Base-by-base conservation (phyloP, 2,113 vertebrate genomes). In the Leptodactylus fuscus region DNA sequence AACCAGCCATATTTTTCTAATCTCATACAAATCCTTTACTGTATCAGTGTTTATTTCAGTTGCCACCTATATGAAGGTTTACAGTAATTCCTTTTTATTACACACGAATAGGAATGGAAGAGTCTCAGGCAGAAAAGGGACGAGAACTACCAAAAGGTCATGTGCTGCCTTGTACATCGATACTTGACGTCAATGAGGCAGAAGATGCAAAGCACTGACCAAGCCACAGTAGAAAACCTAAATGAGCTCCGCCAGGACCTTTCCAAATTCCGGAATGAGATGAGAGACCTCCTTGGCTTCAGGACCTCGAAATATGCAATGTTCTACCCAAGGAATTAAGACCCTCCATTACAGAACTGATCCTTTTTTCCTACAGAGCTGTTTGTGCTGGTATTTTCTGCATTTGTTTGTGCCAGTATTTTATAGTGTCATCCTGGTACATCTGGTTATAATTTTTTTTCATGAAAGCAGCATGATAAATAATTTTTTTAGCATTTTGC, bases 271-370 rank as follows among this genome's bases (percentile, higher is more conserved):
- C 96, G 98, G 71, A 99, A 99, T 15, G 98, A 99, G 91, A 98
- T 99, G 95, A 94, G 98, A 81, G 98, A 99, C 90, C 93, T 99
- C 84, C 95, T 99, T 85, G 98, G 98, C 48, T 99, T 99, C 90
- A 95, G 97, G 87, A 99, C 98, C 83, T 98, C 98, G 81, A 99
- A 99, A 91, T 99, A 99, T 22, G 97, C 97, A 86, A 98, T 99
- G 97, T 98, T 99, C 92, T 99, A 99, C 88, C 97, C 97, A 55
- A 94, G 98, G 94, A 99, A 96, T 91, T 99, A 94, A 90, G 36
- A 51, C 13, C 11, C 48, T 71, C 16, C n/a, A 27, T 38, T n/a
- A 22, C 15, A 67, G 46, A 32, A 18, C 51, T 51, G 53, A 69
- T 22, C 44, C 7, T 85, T 36, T 44, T 62, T 79, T 90, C 89